These are phyloP conservation scores for Sisyra nigra DNA, from an alignment of 2,888 invertebrate species.

Conservation along the genomic window DNA sequence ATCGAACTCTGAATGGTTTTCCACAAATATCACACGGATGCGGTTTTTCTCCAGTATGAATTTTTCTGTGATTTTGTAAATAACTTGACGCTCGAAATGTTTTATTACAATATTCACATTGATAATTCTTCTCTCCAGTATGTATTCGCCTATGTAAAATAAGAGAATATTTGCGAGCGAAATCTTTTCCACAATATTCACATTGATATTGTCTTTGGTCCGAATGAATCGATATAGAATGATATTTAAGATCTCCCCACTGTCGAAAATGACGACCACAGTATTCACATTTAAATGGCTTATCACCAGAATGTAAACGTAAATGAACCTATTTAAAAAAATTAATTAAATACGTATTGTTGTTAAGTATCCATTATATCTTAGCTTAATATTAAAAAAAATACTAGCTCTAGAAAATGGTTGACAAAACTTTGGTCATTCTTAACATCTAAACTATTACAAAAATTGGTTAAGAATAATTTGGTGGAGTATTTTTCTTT, in stretches of 20 bases:
- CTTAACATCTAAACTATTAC: too few relatives aligned
- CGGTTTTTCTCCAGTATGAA: conserved; percentile 76
- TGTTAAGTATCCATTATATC: not conserved
- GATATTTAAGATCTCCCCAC: conserved; percentile 80
- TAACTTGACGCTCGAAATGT: conserved; percentile 76
- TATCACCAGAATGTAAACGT: conserved; percentile 67
- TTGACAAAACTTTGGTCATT: not conserved
- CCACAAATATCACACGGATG: conserved; percentile 59
- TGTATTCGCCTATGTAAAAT: conserved; percentile 74
- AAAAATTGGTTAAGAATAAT: not conserved
- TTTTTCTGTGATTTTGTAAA: conserved; percentile 65
- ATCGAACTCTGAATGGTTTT: conserved; percentile 67
- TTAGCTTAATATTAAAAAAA: not conserved
- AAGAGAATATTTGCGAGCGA: conserved; percentile 73
- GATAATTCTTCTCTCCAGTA: conserved; percentile 75
- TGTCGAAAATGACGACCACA: conserved; percentile 70
- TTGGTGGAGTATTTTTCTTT: too few relatives aligned
- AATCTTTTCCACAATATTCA: conserved; percentile 78
- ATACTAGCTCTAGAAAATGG: not conserved
- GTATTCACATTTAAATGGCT: conserved; percentile 66
- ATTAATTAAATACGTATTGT: not conserved
- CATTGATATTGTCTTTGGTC: conserved; percentile 71
- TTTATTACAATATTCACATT: conserved; percentile 70
- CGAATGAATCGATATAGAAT: conserved; percentile 67
- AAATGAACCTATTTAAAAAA: conserved; percentile 43